Percentiles rank a stretch among this genome's conserved stretches.
These are phyloP conservation scores for Lonchura striata DNA, from an alignment of 2,113 vertebrate genomes.

Conservation along the genomic window DNA sequence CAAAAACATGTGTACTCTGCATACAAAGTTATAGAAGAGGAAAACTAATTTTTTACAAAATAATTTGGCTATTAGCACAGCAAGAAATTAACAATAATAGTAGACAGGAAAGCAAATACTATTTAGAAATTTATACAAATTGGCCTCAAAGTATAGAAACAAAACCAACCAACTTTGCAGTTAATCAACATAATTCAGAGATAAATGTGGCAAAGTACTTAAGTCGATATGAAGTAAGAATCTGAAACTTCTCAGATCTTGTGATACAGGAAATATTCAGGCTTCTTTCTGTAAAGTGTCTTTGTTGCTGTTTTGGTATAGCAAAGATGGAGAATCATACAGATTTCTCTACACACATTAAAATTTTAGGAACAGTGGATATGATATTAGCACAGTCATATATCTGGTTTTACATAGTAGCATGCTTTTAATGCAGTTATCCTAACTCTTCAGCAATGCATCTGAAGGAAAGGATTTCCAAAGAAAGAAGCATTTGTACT, in stretches of 20 bases:
- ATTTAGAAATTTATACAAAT: background rate
- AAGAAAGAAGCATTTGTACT: background rate
- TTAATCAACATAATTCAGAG: background rate
- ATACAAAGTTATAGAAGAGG: background rate
- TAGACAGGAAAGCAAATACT: background rate
- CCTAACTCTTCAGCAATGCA: background rate
- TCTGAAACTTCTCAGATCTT: background rate
- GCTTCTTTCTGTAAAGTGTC: background rate
- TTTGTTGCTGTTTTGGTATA: background rate
- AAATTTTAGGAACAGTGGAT: background rate
- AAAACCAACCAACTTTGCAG: background rate
- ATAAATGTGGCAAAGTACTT: background rate
- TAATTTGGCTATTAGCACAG: background rate
- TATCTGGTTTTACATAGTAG: background rate
- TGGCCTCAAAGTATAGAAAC: background rate
- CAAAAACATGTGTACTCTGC: rapidly evolving
- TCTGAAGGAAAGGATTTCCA: background rate
- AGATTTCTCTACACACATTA: background rate
- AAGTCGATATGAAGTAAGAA: background rate
- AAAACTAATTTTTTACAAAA: background rate
- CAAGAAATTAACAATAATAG: background rate
- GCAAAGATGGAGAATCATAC: background rate
- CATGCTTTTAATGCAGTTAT: background rate
- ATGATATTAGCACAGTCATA: background rate
- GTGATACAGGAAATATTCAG: background rate